Evolutionary conservation across 2,797 vertebrate species (phyloP), one percentile per base, ranked within the genome.

Genomic region (Coccyzus lansbergi): DNA sequence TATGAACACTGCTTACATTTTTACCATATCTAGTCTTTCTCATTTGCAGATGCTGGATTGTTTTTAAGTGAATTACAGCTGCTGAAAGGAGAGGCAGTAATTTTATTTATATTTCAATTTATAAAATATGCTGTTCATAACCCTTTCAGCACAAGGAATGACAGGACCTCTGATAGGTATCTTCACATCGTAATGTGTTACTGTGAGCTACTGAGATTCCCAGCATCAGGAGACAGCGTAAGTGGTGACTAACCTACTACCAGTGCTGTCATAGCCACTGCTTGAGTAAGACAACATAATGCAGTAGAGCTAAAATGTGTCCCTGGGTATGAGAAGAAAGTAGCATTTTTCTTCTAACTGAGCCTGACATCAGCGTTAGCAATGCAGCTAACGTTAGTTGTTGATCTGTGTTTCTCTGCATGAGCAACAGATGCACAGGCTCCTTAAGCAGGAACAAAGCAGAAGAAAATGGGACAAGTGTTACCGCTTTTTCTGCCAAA

Each of bases 61-160:
- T 91, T 92, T 93, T 42, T 93, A 78, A 92, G 91, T 89, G 71
- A 83, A 81, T 88, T 90, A 69, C 65, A 79, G 29, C 24, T 88
- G 48, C 25, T 83, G 31, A 82, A 84, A 82, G 34, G 13, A 92
- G 51, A 93, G 33, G 26, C 33, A 76, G 21, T 79, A 69, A 68
- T 93, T 91, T 93, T 75, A 69, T 78, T 93, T 78, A n/a, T 49
- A 16, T 55, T 93, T 81, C 52, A 70, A 8, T 76, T 38, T 90
- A 60, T 75, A 56, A 91, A 92, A 44, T 59, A 40, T 33, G 21
- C 34, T 87, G 64, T 53, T 92, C 14, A 19, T 75, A 83, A 90
- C 24, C 31, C 20, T 71, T 77, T 78, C 59, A 52, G 31, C 48
- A 34, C 21, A 63, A 72, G 44, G 48, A 63, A 59, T 38, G 29